Base-by-base conservation (phyloP, 1,140 invertebrate species). In the Bombus picipes region DNA sequence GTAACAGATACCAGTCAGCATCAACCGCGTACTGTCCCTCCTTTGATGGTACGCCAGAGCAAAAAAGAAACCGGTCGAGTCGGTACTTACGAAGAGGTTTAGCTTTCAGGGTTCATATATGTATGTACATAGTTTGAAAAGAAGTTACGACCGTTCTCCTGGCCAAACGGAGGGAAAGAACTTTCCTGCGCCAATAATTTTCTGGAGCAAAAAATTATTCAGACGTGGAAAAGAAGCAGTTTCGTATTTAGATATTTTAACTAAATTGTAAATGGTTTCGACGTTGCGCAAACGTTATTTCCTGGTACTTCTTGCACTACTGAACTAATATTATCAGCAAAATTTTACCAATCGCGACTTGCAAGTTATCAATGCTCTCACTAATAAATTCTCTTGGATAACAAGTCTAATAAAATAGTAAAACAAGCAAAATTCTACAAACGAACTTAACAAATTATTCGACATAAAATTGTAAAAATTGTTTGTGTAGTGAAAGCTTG, bases 11-110 rank as follows among this genome's bases (percentile, higher is more conserved):
- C 83, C 71, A 86, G 84, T 75, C 84, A 70, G 34, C 84, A 82
- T 53, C 47, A 62, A 59, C 47, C 43, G 71, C 84, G 90, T 91
- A 92, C 88, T 90, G 91, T 92, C 80, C 84, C 84, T 86, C 84
- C 84, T 86, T 86, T 86, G 84, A 86, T 86, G 84, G 84, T 57
- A 82, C 70, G 32, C 25, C 77, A 47, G 79, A 57, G 75, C 76
- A 84, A 77, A 85, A 87, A 81, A 88, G 86, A 89, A 92, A 92
- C 91, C 91, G 91, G 91, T 92, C 90, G 85, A 89, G 91, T 91
- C 88, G 87, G 90, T 91, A 89, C 84, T 81, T 74, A 74, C 79
- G 71, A 82, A 43, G 84, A 85, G 83, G 76, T 85, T 80, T 83
- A 83, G 66, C 81, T 78, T 83, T 70, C 81, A 68, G 43, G 65